phyloP scores from a whole-genome alignment of 2,113 vertebrate genomes.

The Dromas ardeola region DNA sequence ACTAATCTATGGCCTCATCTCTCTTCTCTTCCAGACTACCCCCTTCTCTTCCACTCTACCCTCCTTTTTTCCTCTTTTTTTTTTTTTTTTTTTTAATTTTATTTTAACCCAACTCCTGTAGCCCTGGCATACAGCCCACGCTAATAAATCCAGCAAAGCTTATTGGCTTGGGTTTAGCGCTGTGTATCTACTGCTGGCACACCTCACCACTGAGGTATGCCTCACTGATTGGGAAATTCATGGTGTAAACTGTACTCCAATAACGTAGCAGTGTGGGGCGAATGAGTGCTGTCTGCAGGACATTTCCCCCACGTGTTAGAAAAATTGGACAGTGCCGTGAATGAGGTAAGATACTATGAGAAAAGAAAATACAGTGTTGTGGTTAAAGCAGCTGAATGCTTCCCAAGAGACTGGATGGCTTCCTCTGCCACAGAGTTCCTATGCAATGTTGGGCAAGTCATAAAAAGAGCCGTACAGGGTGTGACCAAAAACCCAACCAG shows the following conservation, averaged over 20 bases:
- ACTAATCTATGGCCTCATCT: background rate
- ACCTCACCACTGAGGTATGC: background rate
- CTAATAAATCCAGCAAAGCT: background rate
- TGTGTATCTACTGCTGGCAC: background rate
- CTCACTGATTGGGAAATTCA: background rate
- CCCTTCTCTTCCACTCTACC: background rate
- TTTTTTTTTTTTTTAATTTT: background rate
- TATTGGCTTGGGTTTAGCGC: background rate
- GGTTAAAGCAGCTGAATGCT: background rate
- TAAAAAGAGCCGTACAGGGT: background rate
- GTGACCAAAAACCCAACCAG: background rate
- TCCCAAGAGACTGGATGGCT: background rate
- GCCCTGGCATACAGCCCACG: background rate
- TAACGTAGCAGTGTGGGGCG: background rate
- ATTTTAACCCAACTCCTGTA: background rate
- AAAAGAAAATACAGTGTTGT: background rate
- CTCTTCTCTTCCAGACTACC: background rate
- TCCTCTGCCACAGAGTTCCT: conserved; percentile 23
- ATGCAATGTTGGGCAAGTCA: background rate
- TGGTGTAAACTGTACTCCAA: background rate
- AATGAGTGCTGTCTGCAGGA: background rate
- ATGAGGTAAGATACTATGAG: background rate
- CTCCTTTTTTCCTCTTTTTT: background rate
- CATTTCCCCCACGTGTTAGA: background rate
- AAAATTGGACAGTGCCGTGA: background rate